Evolutionary conservation across 2,113 vertebrate species (phyloP).

Genomic region (Atherinomorus stipes): DNA sequence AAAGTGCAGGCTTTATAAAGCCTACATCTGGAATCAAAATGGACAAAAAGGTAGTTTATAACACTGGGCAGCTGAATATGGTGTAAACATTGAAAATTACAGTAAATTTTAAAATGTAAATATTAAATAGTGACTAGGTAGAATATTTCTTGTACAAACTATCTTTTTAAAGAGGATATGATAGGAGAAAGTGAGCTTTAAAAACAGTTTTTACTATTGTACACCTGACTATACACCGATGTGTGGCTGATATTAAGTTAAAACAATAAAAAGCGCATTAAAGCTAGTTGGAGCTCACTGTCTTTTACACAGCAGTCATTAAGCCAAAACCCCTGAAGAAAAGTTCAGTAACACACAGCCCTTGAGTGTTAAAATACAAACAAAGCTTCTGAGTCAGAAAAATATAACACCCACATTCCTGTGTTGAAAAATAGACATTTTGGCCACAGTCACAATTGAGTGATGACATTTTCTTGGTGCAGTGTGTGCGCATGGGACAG

Average conservation of each 20-base stretch:
- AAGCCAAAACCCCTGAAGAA: constrained; percentile 70
- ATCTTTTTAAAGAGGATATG: constrained; percentile 30
- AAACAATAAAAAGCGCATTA: constrained; percentile 60
- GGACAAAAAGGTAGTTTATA: constrained; percentile 61
- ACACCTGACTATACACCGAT: constrained; percentile 53
- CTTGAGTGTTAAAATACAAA: constrained; percentile 76
- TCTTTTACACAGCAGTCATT: constrained; percentile 63
- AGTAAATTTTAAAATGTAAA: constrained; percentile 43
- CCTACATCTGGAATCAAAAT: constrained; percentile 34
- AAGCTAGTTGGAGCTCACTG: constrained; percentile 63
- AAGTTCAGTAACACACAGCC: constrained; percentile 74
- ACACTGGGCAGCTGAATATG: constrained; percentile 71
- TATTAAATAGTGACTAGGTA: constrained; percentile 54
- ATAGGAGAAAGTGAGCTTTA: constrained; percentile 47
- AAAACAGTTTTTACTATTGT: constrained; percentile 51
- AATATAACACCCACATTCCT: constrained; percentile 76
- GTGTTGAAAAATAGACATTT: constrained; percentile 80
- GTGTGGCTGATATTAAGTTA: constrained; percentile 61
- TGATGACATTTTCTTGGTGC: constrained; percentile 42
- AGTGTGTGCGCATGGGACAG: constrained; percentile 50
- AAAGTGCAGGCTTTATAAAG: constrained; percentile 13
- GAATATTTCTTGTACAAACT: constrained; percentile 35
- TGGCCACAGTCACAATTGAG: constrained; percentile 64
- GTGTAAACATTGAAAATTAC: constrained; percentile 67
- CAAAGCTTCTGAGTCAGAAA: constrained; percentile 59